Base-by-base conservation (phyloP, 2,797 vertebrate genomes). In the Lacerta agilis region DNA sequence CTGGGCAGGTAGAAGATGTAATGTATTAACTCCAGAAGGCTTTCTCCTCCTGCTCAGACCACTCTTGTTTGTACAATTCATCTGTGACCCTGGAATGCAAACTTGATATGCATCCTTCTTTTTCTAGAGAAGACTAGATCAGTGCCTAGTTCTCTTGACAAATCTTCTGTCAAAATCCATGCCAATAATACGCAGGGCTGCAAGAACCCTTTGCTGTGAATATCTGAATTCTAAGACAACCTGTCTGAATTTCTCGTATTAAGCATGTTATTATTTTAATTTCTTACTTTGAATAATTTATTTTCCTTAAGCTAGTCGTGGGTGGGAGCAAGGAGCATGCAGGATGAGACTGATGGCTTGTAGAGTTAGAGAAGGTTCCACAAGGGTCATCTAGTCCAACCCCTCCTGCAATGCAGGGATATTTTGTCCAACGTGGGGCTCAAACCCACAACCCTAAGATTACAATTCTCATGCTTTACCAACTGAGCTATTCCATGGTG, bases 121-220 rank as follows among this genome's bases (percentile, higher is more conserved):
- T 43, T 55, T 10, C n/a, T 49, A 8, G 5, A n/a, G 73, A 27
- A 73, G 23, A 43, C n/a, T 9, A 18, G 18, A 82, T 75, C 20
- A 20, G 55, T 87, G 49, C 13, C 41, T 25, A 36, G 11, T 33
- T 64, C 23, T 79, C n/a, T 7, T 36, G 66, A 29, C 9, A 76
- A n/a, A 77, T 73, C 36, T 55, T 77, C 67, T 33, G 36, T 66
- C 58, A 85, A 64, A 64, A 88, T 85, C 67, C 43, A 45, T 85
- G 29, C 8, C 66, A 79, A 17, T 84, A 64, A 45, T 79, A 80
- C 0, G 27, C 80, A 41, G 4, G 27, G 33, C 7, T 81, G 5
- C 61, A 49, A 67, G 64, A 77, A 67, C 13, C 20, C 38, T 45
- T 49, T 10, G 7, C 36, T 55, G 13, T 23, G 38, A 29, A 80